Conservation (phyloP, 1,140 invertebrate species). For the Lucilia cuprina region DNA sequence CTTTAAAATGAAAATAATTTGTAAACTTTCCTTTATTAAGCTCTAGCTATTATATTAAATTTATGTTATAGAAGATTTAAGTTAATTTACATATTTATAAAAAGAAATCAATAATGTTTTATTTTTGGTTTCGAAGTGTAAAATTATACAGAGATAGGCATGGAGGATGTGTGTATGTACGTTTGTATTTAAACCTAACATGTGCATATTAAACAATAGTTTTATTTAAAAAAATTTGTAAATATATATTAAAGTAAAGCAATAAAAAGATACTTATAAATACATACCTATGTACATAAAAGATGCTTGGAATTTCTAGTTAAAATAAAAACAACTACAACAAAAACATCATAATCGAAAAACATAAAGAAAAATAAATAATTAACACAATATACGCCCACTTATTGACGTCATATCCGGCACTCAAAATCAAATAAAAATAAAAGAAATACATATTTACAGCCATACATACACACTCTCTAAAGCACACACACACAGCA, state of each 20-base stretch:
- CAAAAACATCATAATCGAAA: constrained; percentile 22
- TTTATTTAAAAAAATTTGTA: too few relatives aligned
- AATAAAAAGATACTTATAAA: neutral
- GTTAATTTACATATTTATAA: too few relatives aligned
- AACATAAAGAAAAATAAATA: constrained; percentile 38
- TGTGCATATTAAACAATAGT: too few relatives aligned
- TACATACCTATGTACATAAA: neutral
- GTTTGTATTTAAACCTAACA: neutral
- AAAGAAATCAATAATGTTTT: too few relatives aligned
- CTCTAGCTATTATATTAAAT: too few relatives aligned
- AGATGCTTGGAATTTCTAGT: constrained; percentile 16
- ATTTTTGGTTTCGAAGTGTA: too few relatives aligned
- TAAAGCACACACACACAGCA: too few relatives aligned
- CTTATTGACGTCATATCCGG: constrained; percentile 41
- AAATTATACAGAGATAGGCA: too few relatives aligned
- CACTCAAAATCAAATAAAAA: constrained; percentile 32
- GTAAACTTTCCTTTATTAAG: too few relatives aligned
- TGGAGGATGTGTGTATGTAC: neutral
- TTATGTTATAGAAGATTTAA: too few relatives aligned
- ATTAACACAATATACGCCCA: constrained; percentile 39
- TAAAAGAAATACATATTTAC: neutral
- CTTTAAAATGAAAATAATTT: too few relatives aligned
- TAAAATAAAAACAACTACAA: neutral
- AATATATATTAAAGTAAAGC: neutral
- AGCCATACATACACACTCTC: neutral